Conservation (phyloP, 2,113 vertebrate genomes). For the Boleophthalmus pectinirostris region DNA sequence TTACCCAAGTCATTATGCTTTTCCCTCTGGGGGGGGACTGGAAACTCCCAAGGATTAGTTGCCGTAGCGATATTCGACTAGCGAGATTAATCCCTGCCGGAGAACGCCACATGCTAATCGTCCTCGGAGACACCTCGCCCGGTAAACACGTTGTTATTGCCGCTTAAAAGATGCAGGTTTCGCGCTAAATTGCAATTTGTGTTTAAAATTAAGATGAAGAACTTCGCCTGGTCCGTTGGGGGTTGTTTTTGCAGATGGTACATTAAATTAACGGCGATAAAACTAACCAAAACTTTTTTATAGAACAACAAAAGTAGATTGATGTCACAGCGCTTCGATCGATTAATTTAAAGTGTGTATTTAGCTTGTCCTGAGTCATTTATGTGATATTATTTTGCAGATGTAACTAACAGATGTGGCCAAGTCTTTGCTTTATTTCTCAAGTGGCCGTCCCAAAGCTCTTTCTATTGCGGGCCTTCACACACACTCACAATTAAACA, state of each 20-base stretch:
- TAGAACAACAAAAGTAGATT: not conserved
- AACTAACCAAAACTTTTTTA: conserved; percentile 1
- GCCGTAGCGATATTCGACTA: conserved; percentile 5
- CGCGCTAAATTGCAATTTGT: not conserved
- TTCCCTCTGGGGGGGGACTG: not conserved
- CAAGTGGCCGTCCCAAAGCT: not conserved
- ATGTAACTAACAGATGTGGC: not conserved
- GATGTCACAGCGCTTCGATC: not conserved
- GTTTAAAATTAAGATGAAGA: conserved; percentile 2
- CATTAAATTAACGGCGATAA: conserved; percentile 4
- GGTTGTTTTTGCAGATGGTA: conserved; percentile 4
- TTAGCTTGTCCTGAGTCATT: not conserved
- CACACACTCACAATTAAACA: conserved; percentile 15
- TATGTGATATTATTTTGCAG: not conserved
- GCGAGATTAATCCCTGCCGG: not conserved
- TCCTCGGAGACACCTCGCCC: not conserved
- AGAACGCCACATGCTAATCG: not conserved
- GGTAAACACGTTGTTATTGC: conserved; percentile 1
- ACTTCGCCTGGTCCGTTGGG: not conserved
- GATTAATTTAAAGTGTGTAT: not conserved
- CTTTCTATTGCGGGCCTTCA: conserved; percentile 9
- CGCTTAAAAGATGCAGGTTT: not conserved
- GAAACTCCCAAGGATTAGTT: conserved; percentile 14
- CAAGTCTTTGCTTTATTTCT: conserved; percentile 14
- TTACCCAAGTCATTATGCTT: conserved; percentile 1